Conservation (phyloP, 2,797 vertebrate genomes). For the Coregonus ussuriensis region DNA sequence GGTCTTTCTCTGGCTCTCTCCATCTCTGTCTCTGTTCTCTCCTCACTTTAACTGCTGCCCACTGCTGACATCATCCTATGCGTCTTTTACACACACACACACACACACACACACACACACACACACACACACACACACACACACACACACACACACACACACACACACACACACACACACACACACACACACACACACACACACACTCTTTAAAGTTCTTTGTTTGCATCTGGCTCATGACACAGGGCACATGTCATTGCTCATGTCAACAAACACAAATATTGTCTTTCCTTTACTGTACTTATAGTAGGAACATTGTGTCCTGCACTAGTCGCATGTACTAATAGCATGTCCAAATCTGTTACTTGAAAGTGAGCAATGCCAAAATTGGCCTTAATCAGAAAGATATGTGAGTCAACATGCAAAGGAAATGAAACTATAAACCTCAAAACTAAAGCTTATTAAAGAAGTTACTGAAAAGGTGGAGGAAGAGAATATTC, state of each 20-base stretch:
- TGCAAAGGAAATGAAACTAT: conserved; percentile 11
- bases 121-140: too few relatives aligned
- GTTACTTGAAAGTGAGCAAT: background rate
- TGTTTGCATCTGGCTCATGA: background rate
- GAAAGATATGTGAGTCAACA: background rate
- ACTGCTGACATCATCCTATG: background rate
- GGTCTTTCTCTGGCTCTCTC: background rate
- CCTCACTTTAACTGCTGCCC: background rate
- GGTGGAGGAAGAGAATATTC: background rate
- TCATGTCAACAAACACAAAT: too few relatives aligned
- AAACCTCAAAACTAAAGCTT: conserved; percentile 1
- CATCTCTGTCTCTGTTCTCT: too few relatives aligned
- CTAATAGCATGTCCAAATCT: background rate
- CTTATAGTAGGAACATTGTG: background rate
- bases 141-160: too few relatives aligned
- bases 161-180: background rate
- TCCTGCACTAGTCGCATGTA: background rate
- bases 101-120: too few relatives aligned
- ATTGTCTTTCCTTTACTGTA: background rate
- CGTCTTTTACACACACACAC: too few relatives aligned
- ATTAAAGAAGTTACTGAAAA: background rate
- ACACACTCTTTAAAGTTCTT: background rate
- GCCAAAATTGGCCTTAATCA: background rate
- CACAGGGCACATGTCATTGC: background rate
- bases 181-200: background rate